These are phyloP conservation scores for Agelastica alni DNA, from an alignment of 2,888 invertebrate species.

Conservation along the genomic window DNA sequence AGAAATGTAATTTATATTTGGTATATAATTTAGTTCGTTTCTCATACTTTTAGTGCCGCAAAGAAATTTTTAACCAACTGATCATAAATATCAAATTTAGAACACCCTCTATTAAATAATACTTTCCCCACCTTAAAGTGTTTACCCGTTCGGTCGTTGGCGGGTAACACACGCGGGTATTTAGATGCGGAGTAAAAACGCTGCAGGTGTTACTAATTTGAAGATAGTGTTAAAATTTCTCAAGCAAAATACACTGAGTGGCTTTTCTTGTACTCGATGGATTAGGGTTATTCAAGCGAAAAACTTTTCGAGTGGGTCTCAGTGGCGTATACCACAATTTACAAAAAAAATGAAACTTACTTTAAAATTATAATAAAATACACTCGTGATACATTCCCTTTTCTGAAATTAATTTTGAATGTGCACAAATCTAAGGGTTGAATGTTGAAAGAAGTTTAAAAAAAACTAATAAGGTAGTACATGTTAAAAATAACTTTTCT, in stretches of 20 bases:
- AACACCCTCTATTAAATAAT: constrained; percentile 10
- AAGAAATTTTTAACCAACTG: not conserved
- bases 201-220: constrained; percentile 25
- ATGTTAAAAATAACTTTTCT: no score
- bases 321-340: no score
- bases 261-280: constrained; percentile 22
- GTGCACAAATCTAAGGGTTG: no score
- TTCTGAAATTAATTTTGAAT: no score
- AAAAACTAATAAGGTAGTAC: no score
- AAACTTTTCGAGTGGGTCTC: constrained; percentile 12
- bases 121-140: not conserved
- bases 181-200: constrained; percentile 5
- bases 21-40: not conserved
- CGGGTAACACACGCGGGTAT: constrained; percentile 5
- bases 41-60: constrained; percentile 1
- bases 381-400: no score
- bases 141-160: not conserved
- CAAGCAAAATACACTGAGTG: constrained; percentile 24
- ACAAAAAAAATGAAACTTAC: no score
- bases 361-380: no score
- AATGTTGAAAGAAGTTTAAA: no score
- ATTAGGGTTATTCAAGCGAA: constrained; percentile 23
- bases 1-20: no score
- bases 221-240: constrained; percentile 25
- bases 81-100: constrained; percentile 10